Evolutionary conservation across 2,797 vertebrate genomes (phyloP), one percentile per base, ranked within the genome.

Genomic region (Xerus rutilus): DNA sequence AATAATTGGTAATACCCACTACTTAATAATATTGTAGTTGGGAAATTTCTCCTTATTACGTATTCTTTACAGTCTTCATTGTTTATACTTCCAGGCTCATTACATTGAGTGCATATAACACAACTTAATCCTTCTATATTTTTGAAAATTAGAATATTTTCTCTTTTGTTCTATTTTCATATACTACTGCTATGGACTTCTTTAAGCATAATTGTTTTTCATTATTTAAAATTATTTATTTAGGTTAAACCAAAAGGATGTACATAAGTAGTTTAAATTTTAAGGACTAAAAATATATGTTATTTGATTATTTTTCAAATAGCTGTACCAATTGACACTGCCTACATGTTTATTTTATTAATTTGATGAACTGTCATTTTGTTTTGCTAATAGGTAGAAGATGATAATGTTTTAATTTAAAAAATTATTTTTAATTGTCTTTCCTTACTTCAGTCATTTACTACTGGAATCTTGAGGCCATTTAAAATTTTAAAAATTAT

Each of bases 221-320:
- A 82, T 91, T 73, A 70, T 64, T 86, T 92, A 93, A 82, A 89
- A 78, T 65, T 49, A 74, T 89, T 47, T 89, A 49, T 93, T 95
- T 93, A 86, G 81, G 74, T 76, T 86, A 81, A 35, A 69, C 84
- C 10, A 76, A 86, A 95, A 78, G 28, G 45, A 64, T 65, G 35
- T 94, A n/a, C 81, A 32, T 72, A 64, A 39, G 18, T 20, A 72
- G 10, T 28, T 3, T 64, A n/a, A 18, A 88, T 65, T 95, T 57
- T 86, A 72, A 89, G 59, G 13, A 15, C 21, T 64, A 32, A 59
- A 90, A 35, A 81, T 86, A 73, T 86, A 85, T 79, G 35, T 18
- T 87, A 8, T 59, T 82, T 28, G 57, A n/a, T 79, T 92, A 91
- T 82, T 93, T 94, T 89, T 82, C 7, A 70, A 86, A 92, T 88